phyloP scores from a whole-genome alignment of 2,797 vertebrate species.

The Molothrus aeneus region DNA sequence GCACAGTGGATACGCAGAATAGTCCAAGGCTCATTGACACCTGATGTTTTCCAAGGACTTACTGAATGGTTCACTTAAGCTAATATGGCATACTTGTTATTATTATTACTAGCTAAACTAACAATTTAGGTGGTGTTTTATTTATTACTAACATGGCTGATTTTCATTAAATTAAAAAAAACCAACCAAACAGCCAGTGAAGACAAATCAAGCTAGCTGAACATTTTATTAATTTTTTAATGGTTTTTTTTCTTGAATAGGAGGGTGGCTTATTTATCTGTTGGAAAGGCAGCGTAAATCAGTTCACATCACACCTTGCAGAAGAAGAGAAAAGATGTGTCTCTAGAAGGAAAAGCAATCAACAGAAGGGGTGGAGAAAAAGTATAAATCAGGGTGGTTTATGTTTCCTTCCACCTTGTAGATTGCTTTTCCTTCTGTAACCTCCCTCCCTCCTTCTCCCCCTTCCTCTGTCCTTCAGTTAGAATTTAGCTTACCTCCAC shows the following conservation, averaged over 20 bases:
- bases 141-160: not conserved
- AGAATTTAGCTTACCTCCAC: not conserved
- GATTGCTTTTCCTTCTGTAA: constrained; percentile 62
- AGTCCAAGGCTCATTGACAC: not conserved
- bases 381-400: constrained; percentile 68
- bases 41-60: not conserved
- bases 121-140: not conserved
- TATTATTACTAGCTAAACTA: not conserved
- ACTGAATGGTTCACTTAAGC: not conserved
- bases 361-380: constrained; percentile 52
- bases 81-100: not conserved
- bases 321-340: constrained; percentile 48
- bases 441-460: constrained; percentile 29
- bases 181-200: not conserved
- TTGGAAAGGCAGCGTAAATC: constrained; percentile 33
- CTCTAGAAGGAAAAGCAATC: constrained; percentile 64
- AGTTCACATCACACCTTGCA: constrained; percentile 10
- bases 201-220: not conserved
- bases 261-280: not conserved
- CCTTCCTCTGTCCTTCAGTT: constrained; percentile 48
- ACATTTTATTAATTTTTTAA: not conserved
- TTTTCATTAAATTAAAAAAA: not conserved
- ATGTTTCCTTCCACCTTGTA: constrained; percentile 50
- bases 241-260: not conserved
- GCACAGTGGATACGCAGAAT: not conserved